Percentiles rank a stretch among this genome's conserved stretches.
Conservation (phyloP, 1,140 invertebrate genomes). For the Calephelis virginiensis region DNA sequence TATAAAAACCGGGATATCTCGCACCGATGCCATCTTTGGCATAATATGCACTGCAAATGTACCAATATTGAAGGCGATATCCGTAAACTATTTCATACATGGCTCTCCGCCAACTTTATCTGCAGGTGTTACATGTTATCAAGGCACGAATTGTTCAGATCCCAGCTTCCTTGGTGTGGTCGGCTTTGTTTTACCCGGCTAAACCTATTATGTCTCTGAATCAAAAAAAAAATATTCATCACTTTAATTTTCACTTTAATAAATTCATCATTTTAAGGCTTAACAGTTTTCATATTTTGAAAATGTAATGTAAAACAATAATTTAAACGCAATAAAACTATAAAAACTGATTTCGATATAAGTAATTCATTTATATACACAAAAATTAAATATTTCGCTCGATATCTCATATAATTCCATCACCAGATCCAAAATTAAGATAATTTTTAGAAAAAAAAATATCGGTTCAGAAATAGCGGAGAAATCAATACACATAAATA, state of each 20-base stretch:
- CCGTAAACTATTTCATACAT: constrained; percentile 16
- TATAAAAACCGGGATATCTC: too few species aligned
- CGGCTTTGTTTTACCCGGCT: background rate
- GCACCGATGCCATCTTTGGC: background rate
- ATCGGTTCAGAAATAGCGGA: too few species aligned
- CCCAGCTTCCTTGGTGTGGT: background rate
- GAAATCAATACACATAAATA: too few species aligned
- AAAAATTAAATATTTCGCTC: too few species aligned
- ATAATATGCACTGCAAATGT: constrained; percentile 10
- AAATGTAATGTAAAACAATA: too few species aligned
- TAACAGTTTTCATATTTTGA: background rate
- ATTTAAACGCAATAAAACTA: too few species aligned
- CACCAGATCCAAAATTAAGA: too few species aligned
- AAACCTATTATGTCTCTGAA: background rate
- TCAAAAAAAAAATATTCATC: background rate
- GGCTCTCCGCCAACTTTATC: constrained; percentile 7
- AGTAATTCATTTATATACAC: too few species aligned
- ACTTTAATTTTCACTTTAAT: too few species aligned
- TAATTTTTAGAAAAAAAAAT: too few species aligned
- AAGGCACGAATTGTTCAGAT: constrained; percentile 1
- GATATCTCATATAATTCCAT: too few species aligned
- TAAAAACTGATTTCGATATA: too few species aligned
- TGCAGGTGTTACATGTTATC: constrained; percentile 17
- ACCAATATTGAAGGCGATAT: constrained; percentile 13
- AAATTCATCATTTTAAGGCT: background rate